Evolutionary conservation across 2,113 vertebrate genomes (phyloP).

Genomic region (Lagopus muta): DNA sequence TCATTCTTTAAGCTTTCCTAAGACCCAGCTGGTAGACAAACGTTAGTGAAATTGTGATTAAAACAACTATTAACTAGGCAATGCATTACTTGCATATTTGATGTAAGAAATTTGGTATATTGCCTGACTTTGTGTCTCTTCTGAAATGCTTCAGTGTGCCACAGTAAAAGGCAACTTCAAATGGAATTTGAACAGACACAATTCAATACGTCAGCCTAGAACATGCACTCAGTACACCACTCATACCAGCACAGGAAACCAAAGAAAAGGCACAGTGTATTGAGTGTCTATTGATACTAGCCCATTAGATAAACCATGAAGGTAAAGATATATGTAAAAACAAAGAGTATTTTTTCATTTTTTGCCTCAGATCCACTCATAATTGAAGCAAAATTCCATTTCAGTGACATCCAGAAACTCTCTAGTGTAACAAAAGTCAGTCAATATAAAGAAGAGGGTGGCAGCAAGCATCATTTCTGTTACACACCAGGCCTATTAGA

Average conservation of each 20-base stretch:
- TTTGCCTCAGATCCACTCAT: neutral
- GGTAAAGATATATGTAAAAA: rapidly evolving
- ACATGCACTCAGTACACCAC: neutral
- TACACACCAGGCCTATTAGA: neutral
- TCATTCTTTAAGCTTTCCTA: neutral
- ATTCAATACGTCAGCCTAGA: neutral
- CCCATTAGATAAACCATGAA: neutral
- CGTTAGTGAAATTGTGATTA: neutral
- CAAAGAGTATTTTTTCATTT: neutral
- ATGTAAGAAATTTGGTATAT: neutral
- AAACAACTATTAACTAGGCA: neutral
- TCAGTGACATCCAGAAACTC: neutral
- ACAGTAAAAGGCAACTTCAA: neutral
- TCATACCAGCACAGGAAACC: neutral
- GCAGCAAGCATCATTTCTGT: neutral
- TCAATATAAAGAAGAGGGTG: neutral
- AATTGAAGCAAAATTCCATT: neutral
- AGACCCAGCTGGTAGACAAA: neutral
- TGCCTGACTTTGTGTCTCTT: neutral
- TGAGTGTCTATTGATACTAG: neutral
- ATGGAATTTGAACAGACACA: neutral
- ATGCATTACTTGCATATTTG: neutral
- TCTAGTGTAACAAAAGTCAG: neutral
- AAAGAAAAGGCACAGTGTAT: neutral
- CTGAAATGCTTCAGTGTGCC: neutral